Base-by-base conservation (phyloP, 35 echinoderm and acorn worm species). In the Heliocidaris tuberculata region DNA sequence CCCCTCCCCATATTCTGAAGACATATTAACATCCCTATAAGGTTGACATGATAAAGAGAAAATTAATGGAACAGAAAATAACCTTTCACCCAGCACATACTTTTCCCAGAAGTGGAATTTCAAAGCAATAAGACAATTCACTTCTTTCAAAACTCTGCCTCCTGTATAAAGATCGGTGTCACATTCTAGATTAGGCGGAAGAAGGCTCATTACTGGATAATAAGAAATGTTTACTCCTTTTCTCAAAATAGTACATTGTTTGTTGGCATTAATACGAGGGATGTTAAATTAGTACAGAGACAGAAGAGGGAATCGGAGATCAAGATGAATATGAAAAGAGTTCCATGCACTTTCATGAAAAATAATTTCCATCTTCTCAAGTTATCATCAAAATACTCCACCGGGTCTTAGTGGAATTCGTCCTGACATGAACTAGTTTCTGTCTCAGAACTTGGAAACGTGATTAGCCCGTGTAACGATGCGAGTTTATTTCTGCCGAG, bases 361-460 rank as follows among this genome's bases (percentile, higher is more conserved):
- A 78, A 32, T 89, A 89, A 89, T 89, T 32, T 48, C 87, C 31
- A 89, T 89, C 87, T 89, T 89, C 87, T 89, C 87, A 89, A 89
- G 87, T 89, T 89, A 89, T 89, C 87, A 89, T 89, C 87, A 47
- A 89, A 89, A 32, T 32, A 89, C 31, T 89, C 87, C 31, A 47
- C 19, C 5, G 87, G 31, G 48, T 93, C 48, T 59, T 13, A 42
- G 91, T 6, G 9, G 50, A 59, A 93, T 93, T 49, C 50, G 27
- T 93, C 50, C 50, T 93, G 91, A 93, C 91, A 93, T 93, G 91
- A 93, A 93, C 91, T 93, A 93, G 91, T 93, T 93, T 93, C 91
- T 48, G 50, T 93, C 16, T 93, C 50, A 93, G 29, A 29, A 52
- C 16, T 48, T 59, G 29, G 48, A 52, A 48, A 49, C 50, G 91